phyloP scores from a whole-genome alignment of 2,888 invertebrate genomes.

The Dryadula phaetusa region DNA sequence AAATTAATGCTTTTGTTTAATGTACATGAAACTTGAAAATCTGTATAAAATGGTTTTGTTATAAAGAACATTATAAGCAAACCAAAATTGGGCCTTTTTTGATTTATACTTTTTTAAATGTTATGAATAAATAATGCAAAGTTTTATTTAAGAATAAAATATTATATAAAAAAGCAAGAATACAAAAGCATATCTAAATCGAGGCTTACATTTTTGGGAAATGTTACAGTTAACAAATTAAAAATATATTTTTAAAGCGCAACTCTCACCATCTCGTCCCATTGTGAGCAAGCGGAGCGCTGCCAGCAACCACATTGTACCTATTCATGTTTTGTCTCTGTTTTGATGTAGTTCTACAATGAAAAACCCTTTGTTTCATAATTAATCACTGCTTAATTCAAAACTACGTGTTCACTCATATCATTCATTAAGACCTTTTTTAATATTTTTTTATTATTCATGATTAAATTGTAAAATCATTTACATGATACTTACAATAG shows the following conservation, averaged over 20 bases:
- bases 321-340: conserved; percentile 24
- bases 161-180: background rate
- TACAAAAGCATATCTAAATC: background rate
- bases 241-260: conserved; percentile 14
- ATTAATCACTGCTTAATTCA: conserved; percentile 24
- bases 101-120: background rate
- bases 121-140: background rate
- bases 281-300: conserved; percentile 19
- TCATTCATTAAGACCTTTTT: conserved; percentile 17
- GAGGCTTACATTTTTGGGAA: conserved; percentile 12
- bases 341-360: conserved; percentile 18
- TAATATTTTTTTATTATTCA: background rate
- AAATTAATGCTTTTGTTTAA: conserved; percentile 3
- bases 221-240: conserved; percentile 14
- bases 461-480: background rate
- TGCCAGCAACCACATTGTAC: conserved; percentile 18
- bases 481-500: background rate
- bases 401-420: conserved; percentile 7
- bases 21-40: background rate
- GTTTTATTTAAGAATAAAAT: conserved; percentile 3
- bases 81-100: background rate
- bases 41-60: background rate
- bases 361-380: conserved; percentile 14
- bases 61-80: background rate
- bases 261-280: conserved; percentile 21